These are phyloP conservation scores for Lophura nycthemera DNA, from an alignment of 2,113 vertebrate species.

Conservation along the genomic window DNA sequence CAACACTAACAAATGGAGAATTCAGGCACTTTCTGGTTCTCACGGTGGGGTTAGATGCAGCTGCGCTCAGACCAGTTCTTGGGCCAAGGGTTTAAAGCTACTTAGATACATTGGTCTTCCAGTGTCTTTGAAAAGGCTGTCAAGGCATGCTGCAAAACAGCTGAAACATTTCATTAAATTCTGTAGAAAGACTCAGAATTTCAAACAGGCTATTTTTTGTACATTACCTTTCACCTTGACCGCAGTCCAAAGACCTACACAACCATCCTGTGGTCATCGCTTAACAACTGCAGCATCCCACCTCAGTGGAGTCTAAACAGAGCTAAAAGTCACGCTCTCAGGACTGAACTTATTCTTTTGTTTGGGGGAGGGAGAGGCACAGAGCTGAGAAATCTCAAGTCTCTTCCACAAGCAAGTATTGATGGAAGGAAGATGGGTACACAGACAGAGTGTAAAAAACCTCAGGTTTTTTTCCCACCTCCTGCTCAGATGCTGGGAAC, in stretches of 20 bases:
- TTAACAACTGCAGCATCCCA: rapidly evolving
- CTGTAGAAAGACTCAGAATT: slow-evolving; percentile 21
- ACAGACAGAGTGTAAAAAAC: neutral
- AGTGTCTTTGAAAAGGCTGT: slow-evolving; percentile 23
- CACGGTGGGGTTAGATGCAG: slow-evolving; percentile 45
- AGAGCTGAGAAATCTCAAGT: neutral
- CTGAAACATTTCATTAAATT: slow-evolving; percentile 46
- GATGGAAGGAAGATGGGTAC: neutral
- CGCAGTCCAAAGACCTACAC: neutral
- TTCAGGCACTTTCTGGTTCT: slow-evolving; percentile 53
- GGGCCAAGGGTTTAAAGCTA: slow-evolving; percentile 45
- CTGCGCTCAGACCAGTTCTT: neutral
- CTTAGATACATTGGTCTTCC: slow-evolving; percentile 11
- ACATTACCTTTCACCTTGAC: neutral
- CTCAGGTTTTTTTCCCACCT: neutral
- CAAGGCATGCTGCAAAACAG: neutral
- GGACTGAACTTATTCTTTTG: rapidly evolving
- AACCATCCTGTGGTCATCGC: neutral
- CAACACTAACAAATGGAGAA: neutral
- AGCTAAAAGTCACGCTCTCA: neutral
- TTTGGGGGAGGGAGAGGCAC: neutral
- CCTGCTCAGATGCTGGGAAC: neutral
- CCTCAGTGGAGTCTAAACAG: neutral
- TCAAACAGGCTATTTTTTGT: neutral
- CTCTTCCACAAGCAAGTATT: neutral